Evolutionary conservation across 1,140 invertebrate species (phyloP), one percentile per base, ranked within the genome.

Genomic region (Geopemphigus sp.): DNA sequence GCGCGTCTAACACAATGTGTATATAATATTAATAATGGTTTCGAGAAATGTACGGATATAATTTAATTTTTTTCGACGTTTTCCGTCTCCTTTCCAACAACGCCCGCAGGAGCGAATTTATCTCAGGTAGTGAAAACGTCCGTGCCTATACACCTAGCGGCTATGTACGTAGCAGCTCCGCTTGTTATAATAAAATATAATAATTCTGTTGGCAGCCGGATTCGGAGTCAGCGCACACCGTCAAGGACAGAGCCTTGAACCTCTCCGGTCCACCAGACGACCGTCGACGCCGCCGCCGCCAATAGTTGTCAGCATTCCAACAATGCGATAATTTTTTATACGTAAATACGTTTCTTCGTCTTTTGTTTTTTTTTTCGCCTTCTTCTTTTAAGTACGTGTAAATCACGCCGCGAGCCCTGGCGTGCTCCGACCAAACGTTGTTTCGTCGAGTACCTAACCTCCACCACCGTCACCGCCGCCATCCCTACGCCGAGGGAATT

Each of bases 231-330:
- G 74, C 57, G 57, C 74, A 61, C 74, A 78, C 74, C 74, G 74
- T 63, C 74, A 78, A 78, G 74, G 74, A 78, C 74, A 78, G 24
- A 78, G 32, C 74, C 74, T 78, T 78, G 74, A 78, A 78, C 74
- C 74, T 78, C 39, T 57, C 56, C 74, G 74, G 57, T 57, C 57
- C 57, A 63, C 74, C 74, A 78, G 74, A 78, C 74, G 74, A 78
- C 73, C 73, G 54, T 50, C 29, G 72, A 53, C 72, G 54, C 72
- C 72, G 72, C 54, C 26, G 54, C 56, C 54, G 54, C 54, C 57
- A 76, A 76, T 59, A 76, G 29, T 76, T 61, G 73, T 61, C 74
- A 61, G 74, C 74, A 78, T 78, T 78, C 74, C 74, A 61, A 61
- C 74, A 61, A 61, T 63, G 39, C 32, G 17, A 61, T 61, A 15